These are phyloP conservation scores for Apogon hyalosoma DNA, from an alignment of 2,797 vertebrate species.

Conservation along the genomic window DNA sequence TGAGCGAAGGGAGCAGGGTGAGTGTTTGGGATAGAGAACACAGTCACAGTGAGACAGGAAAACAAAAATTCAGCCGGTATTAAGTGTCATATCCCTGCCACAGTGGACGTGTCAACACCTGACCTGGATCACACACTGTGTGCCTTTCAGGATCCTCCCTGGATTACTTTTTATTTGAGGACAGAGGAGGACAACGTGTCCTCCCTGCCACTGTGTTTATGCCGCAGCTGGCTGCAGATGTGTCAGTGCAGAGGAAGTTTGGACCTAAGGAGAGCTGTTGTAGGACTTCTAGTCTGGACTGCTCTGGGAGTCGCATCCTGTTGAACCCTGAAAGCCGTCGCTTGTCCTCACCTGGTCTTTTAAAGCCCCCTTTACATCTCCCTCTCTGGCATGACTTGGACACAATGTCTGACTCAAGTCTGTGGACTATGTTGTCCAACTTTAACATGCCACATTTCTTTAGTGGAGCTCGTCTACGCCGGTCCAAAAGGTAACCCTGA, in stretches of 20 bases:
- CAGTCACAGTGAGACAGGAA: constrained; percentile 56
- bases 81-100: constrained; percentile 57
- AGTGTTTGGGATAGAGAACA: constrained; percentile 78
- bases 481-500: constrained; percentile 92
- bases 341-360: constrained; percentile 54
- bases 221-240: constrained; percentile 81
- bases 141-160: constrained; percentile 51
- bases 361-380: constrained; percentile 60
- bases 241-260: constrained; percentile 70
- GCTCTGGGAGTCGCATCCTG: constrained; percentile 34
- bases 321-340: constrained; percentile 39
- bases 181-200: constrained; percentile 69
- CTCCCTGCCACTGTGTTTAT: constrained; percentile 74
- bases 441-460: constrained; percentile 92
- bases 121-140: constrained; percentile 64
- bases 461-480: constrained; percentile 88
- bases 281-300: constrained; percentile 49
- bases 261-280: constrained; percentile 50
- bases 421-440: constrained; percentile 92
- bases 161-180: constrained; percentile 74
- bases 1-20: constrained; percentile 77
- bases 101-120: constrained; percentile 62
- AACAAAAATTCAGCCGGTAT: constrained; percentile 68
- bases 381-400: constrained; percentile 73
- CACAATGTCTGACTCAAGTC: constrained; percentile 89